A percentile compares a stretch with the other conserved stretches of the same genome.
These are phyloP conservation scores for Fregetta grallaria DNA, from an alignment of 2,113 vertebrate genomes.

Conservation along the genomic window DNA sequence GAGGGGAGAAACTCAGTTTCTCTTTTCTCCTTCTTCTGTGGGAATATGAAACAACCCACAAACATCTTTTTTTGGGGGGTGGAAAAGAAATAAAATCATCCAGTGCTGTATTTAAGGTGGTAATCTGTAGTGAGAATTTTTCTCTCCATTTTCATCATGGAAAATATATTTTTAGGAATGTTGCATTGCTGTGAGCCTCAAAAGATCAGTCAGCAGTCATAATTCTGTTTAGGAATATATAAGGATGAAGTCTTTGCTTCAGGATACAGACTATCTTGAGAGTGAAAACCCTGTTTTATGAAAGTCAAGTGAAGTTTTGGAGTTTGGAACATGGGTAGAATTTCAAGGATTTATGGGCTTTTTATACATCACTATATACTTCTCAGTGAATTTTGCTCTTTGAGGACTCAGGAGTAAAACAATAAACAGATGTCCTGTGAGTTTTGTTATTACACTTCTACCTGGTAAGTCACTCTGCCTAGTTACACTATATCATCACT, in stretches of 20 bases:
- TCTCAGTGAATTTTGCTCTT: not conserved
- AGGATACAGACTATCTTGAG: not conserved
- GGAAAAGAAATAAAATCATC: not conserved
- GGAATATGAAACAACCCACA: not conserved
- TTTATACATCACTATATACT: not conserved
- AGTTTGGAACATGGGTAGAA: not conserved
- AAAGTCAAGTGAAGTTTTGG: not conserved
- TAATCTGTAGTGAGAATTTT: not conserved
- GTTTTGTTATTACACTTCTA: not conserved
- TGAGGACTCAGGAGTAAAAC: not conserved
- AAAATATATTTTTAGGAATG: not conserved
- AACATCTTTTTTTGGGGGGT: accelerated
- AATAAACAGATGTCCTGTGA: not conserved
- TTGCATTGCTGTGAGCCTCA: not conserved
- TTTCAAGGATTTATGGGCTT: not conserved
- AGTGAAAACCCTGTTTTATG: not conserved
- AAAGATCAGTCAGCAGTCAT: not conserved
- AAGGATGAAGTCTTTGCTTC: not conserved
- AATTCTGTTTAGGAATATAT: not conserved
- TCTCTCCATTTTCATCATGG: not conserved
- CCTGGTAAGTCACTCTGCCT: not conserved
- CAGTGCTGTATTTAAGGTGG: not conserved
- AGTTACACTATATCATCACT: not conserved
- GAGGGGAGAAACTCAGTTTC: not conserved
- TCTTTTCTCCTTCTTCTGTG: not conserved